Conservation (phyloP, 1,140 invertebrate species). For the Bombyx mandarina region DNA sequence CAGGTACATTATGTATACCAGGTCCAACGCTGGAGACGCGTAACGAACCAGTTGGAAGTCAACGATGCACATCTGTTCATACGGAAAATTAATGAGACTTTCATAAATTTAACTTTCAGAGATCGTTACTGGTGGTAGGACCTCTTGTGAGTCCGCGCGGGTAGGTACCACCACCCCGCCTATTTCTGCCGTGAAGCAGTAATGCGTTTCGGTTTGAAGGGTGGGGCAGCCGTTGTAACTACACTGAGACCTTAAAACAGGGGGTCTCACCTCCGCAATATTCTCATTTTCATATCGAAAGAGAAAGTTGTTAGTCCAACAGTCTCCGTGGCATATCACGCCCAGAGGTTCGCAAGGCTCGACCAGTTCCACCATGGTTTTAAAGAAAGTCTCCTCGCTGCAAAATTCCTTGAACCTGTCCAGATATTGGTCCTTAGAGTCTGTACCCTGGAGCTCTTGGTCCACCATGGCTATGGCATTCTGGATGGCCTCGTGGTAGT, state of each 20-base stretch:
- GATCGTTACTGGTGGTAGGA: too few species aligned
- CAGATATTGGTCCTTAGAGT: slow-evolving; percentile 72
- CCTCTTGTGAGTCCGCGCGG: too few species aligned
- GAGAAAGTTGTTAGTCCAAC: slow-evolving; percentile 83
- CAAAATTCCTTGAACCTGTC: slow-evolving; percentile 74
- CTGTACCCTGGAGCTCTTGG: slow-evolving; percentile 69
- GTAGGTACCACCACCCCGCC: too few species aligned
- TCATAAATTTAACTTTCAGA: too few species aligned
- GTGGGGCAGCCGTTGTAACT: too few species aligned
- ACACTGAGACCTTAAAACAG: too few species aligned
- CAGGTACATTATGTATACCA: slow-evolving; percentile 77
- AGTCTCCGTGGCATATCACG: slow-evolving; percentile 81
- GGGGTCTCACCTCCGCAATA: slow-evolving; percentile 65
- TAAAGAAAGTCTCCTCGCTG: slow-evolving; percentile 76
- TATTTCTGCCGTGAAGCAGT: too few species aligned
- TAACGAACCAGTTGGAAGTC: slow-evolving; percentile 81
- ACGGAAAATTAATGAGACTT: too few species aligned
- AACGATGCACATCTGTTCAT: slow-evolving; percentile 74
- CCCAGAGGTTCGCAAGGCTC: slow-evolving; percentile 74
- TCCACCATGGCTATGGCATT: slow-evolving; percentile 79
- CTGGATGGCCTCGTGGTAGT: slow-evolving; percentile 75
- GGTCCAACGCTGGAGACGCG: slow-evolving; percentile 78
- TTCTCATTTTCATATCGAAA: slow-evolving; percentile 72
- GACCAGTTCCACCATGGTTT: slow-evolving; percentile 77
- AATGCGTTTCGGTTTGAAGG: too few species aligned